Conservation (phyloP, 2,888 invertebrate genomes). For the Zonitis immaculata region DNA sequence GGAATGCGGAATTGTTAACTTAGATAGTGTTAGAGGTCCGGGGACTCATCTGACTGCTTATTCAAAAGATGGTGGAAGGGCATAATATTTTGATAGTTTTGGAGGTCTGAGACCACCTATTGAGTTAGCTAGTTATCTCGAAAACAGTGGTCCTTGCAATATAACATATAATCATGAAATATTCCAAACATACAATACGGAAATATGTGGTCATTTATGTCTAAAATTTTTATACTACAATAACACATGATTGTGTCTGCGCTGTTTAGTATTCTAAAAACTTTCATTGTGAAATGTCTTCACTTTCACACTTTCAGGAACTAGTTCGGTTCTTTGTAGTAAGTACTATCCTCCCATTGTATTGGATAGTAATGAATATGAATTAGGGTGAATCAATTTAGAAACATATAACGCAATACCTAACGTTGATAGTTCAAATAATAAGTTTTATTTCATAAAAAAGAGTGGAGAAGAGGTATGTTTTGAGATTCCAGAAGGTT, state of each 20-base stretch:
- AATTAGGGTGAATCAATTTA: not conserved
- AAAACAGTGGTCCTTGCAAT: too few species aligned
- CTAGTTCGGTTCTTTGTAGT: not conserved
- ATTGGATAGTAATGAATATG: not conserved
- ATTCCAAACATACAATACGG: too few species aligned
- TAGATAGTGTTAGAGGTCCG: not conserved
- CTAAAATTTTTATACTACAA: not conserved
- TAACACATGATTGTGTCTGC: not conserved
- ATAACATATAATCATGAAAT: too few species aligned
- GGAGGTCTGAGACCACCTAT: constrained; percentile 3
- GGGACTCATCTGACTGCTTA: constrained; percentile 9
- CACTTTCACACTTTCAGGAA: constrained; percentile 2
- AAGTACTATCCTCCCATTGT: not conserved
- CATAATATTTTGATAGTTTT: constrained; percentile 5
- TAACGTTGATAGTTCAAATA: not conserved
- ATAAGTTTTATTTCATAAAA: not conserved
- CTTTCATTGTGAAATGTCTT: not conserved
- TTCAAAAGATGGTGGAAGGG: not conserved
- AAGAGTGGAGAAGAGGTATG: not conserved
- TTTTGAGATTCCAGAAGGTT: not conserved
- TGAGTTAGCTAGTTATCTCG: not conserved
- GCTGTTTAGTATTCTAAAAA: not conserved
- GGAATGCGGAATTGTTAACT: constrained; percentile 3
- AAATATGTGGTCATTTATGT: not conserved
- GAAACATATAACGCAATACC: not conserved